Evolutionary conservation across 2,113 vertebrate genomes (phyloP).

Genomic region (Lamprotornis superbus): DNA sequence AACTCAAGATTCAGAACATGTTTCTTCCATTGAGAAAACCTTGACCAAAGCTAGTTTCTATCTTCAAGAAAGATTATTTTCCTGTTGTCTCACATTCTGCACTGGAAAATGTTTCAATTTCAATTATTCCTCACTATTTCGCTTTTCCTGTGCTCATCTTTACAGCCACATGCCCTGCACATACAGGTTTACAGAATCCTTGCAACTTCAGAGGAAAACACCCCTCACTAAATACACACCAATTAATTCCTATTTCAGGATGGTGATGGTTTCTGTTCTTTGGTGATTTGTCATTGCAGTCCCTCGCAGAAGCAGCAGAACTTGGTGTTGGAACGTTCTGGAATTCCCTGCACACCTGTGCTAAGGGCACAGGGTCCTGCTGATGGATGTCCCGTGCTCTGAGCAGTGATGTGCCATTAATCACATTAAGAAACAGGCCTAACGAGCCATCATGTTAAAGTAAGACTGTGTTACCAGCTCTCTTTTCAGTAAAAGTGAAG

Average conservation of each 20-base stretch:
- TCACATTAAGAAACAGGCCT: constrained; percentile 72
- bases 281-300: constrained; percentile 25
- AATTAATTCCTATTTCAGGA: not conserved
- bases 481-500: constrained; percentile 36
- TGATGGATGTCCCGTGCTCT: constrained; percentile 71
- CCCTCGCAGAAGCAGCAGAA: not conserved
- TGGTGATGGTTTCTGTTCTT: constrained; percentile 7
- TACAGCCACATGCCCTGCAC: not conserved
- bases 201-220: not conserved
- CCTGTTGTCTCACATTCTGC: not conserved
- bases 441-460: constrained; percentile 71
- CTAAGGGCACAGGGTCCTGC: constrained; percentile 47
- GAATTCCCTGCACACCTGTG: constrained; percentile 64
- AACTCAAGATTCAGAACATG: not conserved
- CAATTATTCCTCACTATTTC: not conserved
- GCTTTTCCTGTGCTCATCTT: not conserved
- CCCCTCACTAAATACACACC: not conserved
- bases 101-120: not conserved
- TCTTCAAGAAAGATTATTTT: not conserved
- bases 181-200: not conserved
- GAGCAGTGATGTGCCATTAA: constrained; percentile 73
- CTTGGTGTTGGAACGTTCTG: not conserved
- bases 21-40: not conserved
- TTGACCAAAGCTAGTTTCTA: not conserved
- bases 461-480: constrained; percentile 38